Evolutionary conservation across 2,113 vertebrate genomes (phyloP).

Genomic region (Phrynocephalus versicolor): DNA sequence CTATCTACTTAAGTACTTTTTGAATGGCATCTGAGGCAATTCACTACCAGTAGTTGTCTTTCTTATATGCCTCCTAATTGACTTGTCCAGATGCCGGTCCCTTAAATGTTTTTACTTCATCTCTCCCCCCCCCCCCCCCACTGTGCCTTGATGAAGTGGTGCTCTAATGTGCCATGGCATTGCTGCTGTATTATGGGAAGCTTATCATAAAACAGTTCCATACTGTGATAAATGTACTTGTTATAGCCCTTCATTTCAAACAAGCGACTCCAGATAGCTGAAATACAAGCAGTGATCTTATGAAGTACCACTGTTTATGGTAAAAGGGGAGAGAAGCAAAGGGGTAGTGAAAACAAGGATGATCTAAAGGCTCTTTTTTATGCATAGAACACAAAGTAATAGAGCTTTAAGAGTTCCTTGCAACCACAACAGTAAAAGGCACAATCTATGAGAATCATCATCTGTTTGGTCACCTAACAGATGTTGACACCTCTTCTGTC

Average conservation of each 20-base stretch:
- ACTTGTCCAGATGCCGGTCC: conserved; percentile 50
- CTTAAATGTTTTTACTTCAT: conserved; percentile 49
- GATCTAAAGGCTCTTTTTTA: neutral
- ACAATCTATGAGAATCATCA: neutral
- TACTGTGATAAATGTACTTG: conserved; percentile 45
- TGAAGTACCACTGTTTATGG: conserved; percentile 16
- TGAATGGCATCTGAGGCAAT: conserved; percentile 58
- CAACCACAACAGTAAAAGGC: neutral
- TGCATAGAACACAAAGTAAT: neutral
- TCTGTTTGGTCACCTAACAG: neutral
- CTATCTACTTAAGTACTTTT: conserved; percentile 54
- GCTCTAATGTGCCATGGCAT: conserved; percentile 2
- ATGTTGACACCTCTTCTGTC: neutral
- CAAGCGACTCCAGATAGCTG: conserved; percentile 4
- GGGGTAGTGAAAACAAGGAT: neutral
- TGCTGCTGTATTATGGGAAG: conserved; percentile 43
- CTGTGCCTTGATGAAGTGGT: conserved; percentile 54
- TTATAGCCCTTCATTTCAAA: conserved; percentile 31
- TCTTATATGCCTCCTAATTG: conserved; percentile 53
- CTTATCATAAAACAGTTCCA: conserved; percentile 46
- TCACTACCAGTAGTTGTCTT: conserved; percentile 55
- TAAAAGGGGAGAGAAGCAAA: neutral
- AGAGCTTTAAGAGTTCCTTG: neutral
- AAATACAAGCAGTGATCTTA: conserved; percentile 36
- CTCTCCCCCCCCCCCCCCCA: conserved; percentile 50